phyloP scores from a whole-genome alignment of 2,797 vertebrate species.

The Paguma larvata region DNA sequence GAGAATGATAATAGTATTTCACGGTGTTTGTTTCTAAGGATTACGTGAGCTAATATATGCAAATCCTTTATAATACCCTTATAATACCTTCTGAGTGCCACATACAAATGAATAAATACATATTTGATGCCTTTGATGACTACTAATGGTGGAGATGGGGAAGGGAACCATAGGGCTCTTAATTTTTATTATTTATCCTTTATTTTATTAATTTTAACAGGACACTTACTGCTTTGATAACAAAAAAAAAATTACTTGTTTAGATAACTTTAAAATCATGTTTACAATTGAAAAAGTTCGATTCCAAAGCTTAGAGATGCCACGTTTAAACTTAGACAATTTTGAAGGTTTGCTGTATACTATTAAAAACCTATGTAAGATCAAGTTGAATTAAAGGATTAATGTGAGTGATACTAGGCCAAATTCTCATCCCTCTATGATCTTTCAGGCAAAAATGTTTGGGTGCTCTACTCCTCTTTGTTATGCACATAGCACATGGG shows the following conservation, averaged over 20 bases:
- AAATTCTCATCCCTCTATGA: neutral
- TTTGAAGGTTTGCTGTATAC: neutral
- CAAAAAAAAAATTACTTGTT: neutral
- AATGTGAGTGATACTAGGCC: neutral
- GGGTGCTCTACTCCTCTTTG: neutral
- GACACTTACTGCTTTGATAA: neutral
- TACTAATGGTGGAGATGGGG: neutral
- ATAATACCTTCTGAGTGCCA: neutral
- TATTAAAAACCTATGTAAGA: neutral
- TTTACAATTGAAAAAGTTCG: neutral
- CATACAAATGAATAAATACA: neutral
- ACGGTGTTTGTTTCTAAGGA: neutral
- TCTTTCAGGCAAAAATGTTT: neutral
- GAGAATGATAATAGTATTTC: neutral
- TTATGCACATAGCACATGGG: neutral
- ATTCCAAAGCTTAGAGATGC: neutral
- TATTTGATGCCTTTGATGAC: neutral
- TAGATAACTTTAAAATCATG: neutral
- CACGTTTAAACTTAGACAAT: neutral
- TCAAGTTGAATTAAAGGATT: neutral
- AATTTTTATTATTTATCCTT: neutral
- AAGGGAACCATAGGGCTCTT: neutral
- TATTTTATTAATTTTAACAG: neutral
- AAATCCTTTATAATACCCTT: neutral
- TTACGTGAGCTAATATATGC: neutral